Evolutionary conservation across 2,113 vertebrate genomes (phyloP).

Genomic region (Fregetta grallaria): DNA sequence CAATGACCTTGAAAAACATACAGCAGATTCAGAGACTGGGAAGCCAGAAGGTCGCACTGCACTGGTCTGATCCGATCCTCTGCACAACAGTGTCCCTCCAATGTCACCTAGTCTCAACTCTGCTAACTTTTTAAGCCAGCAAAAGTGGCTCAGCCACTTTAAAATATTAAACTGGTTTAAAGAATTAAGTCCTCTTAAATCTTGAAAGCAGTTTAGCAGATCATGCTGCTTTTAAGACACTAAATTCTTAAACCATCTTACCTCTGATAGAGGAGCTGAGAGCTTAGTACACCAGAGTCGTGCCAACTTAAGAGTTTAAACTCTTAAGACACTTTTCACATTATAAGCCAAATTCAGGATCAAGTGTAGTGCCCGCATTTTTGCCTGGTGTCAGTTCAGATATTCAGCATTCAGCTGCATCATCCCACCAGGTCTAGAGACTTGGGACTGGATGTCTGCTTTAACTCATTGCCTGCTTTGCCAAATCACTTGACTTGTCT

Average conservation of each 20-base stretch:
- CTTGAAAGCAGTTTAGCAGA: slow-evolving; percentile 54
- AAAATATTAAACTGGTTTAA: slow-evolving; percentile 34
- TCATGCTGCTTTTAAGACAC: slow-evolving; percentile 8
- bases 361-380: not conserved
- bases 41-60: slow-evolving; percentile 12
- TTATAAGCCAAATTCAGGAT: slow-evolving; percentile 26
- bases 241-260: slow-evolving; percentile 48
- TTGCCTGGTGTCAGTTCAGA: not conserved
- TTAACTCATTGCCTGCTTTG: not conserved
- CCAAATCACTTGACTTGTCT: not conserved
- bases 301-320: slow-evolving; percentile 37
- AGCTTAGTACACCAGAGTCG: not conserved
- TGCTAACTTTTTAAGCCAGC: slow-evolving; percentile 30
- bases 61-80: slow-evolving; percentile 7
- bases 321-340: slow-evolving; percentile 25
- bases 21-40: slow-evolving; percentile 14
- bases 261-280: not conserved
- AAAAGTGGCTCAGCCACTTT: slow-evolving; percentile 29
- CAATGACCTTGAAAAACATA: slow-evolving; percentile 63
- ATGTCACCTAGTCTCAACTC: slow-evolving; percentile 15
- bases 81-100: not conserved
- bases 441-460: not conserved
- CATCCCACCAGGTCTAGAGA: not conserved
- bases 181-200: slow-evolving; percentile 40
- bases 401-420: not conserved